Conservation (phyloP, 1,140 invertebrate genomes). For the Micrasema longulum region DNA sequence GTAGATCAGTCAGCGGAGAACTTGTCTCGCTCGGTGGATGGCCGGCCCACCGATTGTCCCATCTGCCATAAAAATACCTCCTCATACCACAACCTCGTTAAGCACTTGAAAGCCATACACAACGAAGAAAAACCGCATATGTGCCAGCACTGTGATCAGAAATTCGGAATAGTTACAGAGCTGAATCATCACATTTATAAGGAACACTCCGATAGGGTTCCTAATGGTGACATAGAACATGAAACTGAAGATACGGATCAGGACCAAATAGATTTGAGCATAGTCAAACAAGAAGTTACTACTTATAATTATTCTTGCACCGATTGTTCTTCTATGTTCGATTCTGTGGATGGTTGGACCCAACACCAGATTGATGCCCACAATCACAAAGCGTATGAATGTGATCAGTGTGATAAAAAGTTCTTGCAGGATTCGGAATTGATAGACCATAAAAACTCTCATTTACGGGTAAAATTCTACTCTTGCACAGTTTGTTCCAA, state of each 20-base stretch:
- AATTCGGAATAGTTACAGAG: slow-evolving; percentile 64
- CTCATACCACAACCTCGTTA: slow-evolving; percentile 68
- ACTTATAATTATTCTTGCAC: slow-evolving; percentile 70
- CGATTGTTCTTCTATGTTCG: slow-evolving; percentile 69
- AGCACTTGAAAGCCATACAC: slow-evolving; percentile 67
- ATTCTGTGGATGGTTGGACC: slow-evolving; percentile 68
- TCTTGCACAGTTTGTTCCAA: slow-evolving; percentile 71
- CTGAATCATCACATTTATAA: slow-evolving; percentile 66
- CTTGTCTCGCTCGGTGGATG: slow-evolving; percentile 63
- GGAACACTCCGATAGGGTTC: slow-evolving; percentile 60
- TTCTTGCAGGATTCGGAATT: slow-evolving; percentile 71
- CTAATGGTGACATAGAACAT: slow-evolving; percentile 36
- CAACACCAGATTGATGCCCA: slow-evolving; percentile 68
- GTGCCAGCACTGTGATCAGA: slow-evolving; percentile 65
- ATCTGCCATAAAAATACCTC: slow-evolving; percentile 68
- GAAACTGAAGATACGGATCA: slow-evolving; percentile 22
- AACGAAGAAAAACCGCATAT: slow-evolving; percentile 65
- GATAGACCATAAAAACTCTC: slow-evolving; percentile 73
- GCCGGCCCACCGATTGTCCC: slow-evolving; percentile 65
- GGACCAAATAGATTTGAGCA: slow-evolving; percentile 35
- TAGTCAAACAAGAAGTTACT: slow-evolving; percentile 64
- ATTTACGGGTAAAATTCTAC: slow-evolving; percentile 75
- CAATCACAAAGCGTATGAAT: slow-evolving; percentile 68
- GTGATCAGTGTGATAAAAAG: slow-evolving; percentile 72
- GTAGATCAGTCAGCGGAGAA: slow-evolving; percentile 58